phyloP scores from a whole-genome alignment of 1,140 invertebrate genomes.

The Tetraneura akinire region DNA sequence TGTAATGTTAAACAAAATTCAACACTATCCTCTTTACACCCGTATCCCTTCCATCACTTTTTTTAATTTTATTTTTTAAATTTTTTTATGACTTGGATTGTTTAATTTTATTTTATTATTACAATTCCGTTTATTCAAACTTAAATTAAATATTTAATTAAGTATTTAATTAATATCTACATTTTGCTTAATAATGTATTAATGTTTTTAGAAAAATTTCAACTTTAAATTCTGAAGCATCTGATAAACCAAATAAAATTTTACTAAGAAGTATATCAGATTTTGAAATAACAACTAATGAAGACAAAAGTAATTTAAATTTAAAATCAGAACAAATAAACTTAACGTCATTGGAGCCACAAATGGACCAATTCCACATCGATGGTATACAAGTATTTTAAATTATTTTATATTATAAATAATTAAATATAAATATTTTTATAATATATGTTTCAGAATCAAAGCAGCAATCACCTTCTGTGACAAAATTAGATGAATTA shows the following conservation, averaged over 20 bases:
- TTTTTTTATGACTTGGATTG: too few relatives aligned
- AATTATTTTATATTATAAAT: conserved; percentile 18
- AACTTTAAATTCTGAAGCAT: conserved; percentile 6
- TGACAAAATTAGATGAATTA: conserved; percentile 4
- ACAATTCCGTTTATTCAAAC: too few relatives aligned
- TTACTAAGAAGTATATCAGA: conserved; percentile 1
- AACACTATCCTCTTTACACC: too few relatives aligned
- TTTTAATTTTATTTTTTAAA: too few relatives aligned
- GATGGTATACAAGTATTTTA: conserved; percentile 40
- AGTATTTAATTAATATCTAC: too few relatives aligned
- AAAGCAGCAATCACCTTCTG: neutral
- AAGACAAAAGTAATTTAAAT: neutral
- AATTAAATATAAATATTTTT: neutral
- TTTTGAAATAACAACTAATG: neutral
- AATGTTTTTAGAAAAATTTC: conserved; percentile 19
- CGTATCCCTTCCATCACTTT: too few relatives aligned
- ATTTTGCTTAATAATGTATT: too few relatives aligned
- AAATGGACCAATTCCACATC: conserved; percentile 2
- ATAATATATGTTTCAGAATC: conserved; percentile 12
- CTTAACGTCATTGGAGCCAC: conserved; percentile 25
- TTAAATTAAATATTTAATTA: too few relatives aligned
- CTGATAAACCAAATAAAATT: neutral
- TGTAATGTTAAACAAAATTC: too few relatives aligned
- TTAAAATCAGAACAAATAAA: conserved; percentile 29
- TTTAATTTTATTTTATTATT: too few relatives aligned